Conservation (phyloP, 2,888 invertebrate genomes). For the Caenorhabditis macrosperma region DNA sequence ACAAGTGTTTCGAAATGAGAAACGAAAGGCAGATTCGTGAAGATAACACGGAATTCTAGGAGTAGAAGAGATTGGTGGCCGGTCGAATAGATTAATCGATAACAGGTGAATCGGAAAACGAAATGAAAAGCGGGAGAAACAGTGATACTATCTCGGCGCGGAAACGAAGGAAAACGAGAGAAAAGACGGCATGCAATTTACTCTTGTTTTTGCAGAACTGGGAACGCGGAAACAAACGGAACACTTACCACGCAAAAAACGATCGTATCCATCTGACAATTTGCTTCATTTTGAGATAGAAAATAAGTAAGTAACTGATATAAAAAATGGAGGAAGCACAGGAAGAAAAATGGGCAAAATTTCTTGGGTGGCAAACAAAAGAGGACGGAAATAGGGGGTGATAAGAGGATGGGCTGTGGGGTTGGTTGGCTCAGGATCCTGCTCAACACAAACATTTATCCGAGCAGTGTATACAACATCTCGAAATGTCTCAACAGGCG, state of each 20-base stretch:
- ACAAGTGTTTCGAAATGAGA: neutral
- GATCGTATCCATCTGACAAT: conserved; percentile 40
- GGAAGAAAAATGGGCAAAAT: neutral
- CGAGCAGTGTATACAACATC: conserved; percentile 45
- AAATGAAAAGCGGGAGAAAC: conserved; percentile 7
- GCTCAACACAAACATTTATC: conserved; percentile 54
- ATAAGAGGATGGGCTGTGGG: conserved; percentile 43
- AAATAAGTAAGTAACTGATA: neutral
- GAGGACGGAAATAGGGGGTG: conserved; percentile 57
- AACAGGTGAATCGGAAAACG: conserved; percentile 13
- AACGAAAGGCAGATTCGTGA: neutral
- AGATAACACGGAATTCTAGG: conserved; percentile 8
- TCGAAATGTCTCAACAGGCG: conserved; percentile 53
- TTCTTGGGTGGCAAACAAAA: conserved; percentile 52
- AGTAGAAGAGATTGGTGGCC: neutral
- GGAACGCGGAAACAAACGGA: too few relatives aligned
- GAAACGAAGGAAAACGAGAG: neutral
- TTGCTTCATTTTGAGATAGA: conserved; percentile 20
- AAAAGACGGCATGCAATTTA: neutral
- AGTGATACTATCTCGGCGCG: neutral
- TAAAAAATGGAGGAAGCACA: neutral
- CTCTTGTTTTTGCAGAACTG: too few relatives aligned
- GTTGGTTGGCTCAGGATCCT: conserved; percentile 41
- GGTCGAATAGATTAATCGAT: conserved; percentile 26
- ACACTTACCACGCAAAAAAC: conserved; percentile 53